Conservation (phyloP, 2,797 vertebrate species). For the Chelon labrosus region DNA sequence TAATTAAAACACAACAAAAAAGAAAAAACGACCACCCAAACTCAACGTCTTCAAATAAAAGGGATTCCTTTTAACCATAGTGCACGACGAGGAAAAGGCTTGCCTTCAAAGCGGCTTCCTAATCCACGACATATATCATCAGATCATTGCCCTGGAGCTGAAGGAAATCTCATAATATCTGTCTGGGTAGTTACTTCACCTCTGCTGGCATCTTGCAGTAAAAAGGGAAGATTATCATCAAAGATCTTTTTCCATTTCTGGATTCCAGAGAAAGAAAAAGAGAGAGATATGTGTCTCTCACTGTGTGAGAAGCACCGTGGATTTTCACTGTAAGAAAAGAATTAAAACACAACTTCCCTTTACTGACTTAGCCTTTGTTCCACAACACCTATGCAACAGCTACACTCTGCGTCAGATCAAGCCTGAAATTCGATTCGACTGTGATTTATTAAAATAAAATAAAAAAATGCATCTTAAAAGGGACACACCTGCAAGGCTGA, state of each 20-base stretch:
- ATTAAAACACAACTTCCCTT: slow-evolving; percentile 3
- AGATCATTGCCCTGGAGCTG: slow-evolving; percentile 34
- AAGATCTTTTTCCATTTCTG: slow-evolving; percentile 34
- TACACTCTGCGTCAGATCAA: slow-evolving; percentile 9
- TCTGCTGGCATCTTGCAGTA: slow-evolving; percentile 15
- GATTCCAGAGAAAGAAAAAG: background rate
- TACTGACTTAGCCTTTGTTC: background rate
- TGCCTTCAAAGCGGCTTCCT: slow-evolving; percentile 43
- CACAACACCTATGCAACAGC: slow-evolving; percentile 27
- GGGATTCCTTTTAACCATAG: slow-evolving; percentile 28
- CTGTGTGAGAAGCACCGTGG: background rate
- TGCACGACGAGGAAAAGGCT: slow-evolving; percentile 32
- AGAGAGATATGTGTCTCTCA: slow-evolving; percentile 5
- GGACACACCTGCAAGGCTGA: slow-evolving; percentile 49
- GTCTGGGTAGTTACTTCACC: slow-evolving; percentile 32
- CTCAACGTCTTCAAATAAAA: slow-evolving; percentile 17
- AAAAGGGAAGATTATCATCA: slow-evolving; percentile 22
- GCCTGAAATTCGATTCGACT: background rate
- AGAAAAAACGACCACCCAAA: slow-evolving; percentile 55
- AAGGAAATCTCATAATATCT: slow-evolving; percentile 66
- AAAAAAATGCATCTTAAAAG: background rate
- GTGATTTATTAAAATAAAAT: no score
- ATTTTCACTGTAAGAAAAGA: slow-evolving; percentile 25
- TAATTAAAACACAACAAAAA: background rate
- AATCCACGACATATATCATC: slow-evolving; percentile 40